Conservation (phyloP, 2,888 invertebrate genomes). For the Pomacea canaliculata region DNA sequence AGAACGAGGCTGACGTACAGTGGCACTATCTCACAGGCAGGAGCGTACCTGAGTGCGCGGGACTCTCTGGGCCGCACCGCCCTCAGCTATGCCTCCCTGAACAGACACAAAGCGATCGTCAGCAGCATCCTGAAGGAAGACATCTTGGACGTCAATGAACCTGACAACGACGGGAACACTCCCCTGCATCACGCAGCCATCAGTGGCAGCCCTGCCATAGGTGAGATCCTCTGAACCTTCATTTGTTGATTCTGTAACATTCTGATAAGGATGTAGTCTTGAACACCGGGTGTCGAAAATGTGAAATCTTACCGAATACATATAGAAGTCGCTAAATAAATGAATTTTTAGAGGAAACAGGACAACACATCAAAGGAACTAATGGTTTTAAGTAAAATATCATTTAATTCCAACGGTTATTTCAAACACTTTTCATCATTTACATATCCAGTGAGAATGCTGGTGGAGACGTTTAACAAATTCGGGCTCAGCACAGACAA, state of each 20-base stretch:
- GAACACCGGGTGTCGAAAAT: too few relatives aligned
- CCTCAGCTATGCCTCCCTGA: constrained; percentile 63
- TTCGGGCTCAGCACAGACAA: constrained; percentile 62
- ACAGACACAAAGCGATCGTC: constrained; percentile 57
- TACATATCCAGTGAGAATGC: constrained; percentile 18
- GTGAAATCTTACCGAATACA: too few relatives aligned
- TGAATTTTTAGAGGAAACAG: too few relatives aligned
- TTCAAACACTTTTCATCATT: too few relatives aligned
- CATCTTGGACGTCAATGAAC: constrained; percentile 57
- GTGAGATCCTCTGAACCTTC: constrained; percentile 35
- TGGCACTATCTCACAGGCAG: constrained; percentile 33
- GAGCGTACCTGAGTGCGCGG: constrained; percentile 53
- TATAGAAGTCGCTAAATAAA: too few relatives aligned
- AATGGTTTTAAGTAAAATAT: too few relatives aligned
- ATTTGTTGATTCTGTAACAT: too few relatives aligned
- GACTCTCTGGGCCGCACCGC: constrained; percentile 65
- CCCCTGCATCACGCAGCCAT: constrained; percentile 62
- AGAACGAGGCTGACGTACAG: too few relatives aligned
- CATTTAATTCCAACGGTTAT: too few relatives aligned
- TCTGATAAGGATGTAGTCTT: too few relatives aligned
- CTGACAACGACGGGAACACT: constrained; percentile 67
- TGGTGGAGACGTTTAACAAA: constrained; percentile 26
- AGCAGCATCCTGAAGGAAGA: constrained; percentile 57
- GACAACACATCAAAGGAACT: too few relatives aligned
- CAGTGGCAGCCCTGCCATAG: constrained; percentile 61